Evolutionary conservation across 2,888 invertebrate genomes (phyloP).

Genomic region (Hedychridium roseum): DNA sequence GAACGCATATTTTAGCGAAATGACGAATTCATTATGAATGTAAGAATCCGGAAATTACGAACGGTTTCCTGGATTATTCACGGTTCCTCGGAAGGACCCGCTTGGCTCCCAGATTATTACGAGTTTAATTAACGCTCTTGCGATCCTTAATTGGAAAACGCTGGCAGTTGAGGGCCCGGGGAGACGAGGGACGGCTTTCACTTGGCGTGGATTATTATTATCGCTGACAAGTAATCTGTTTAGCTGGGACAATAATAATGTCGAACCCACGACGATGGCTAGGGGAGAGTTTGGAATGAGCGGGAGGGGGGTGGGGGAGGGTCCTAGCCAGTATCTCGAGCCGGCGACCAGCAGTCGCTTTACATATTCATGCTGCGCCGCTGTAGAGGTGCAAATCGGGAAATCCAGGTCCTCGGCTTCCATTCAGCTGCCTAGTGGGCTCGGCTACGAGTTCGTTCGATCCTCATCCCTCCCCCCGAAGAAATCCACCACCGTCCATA

Average conservation of each 20-base stretch:
- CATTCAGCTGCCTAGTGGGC: too few species aligned
- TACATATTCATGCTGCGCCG: slow-evolving; percentile 49
- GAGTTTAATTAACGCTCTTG: slow-evolving; percentile 12
- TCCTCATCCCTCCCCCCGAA: too few species aligned
- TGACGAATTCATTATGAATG: slow-evolving; percentile 9
- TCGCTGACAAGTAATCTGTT: slow-evolving; percentile 38
- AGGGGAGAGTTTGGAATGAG: background rate
- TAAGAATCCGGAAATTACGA: slow-evolving; percentile 8
- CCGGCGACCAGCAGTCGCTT: slow-evolving; percentile 42
- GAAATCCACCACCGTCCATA: too few species aligned
- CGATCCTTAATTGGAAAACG: slow-evolving; percentile 27
- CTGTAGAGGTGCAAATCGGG: slow-evolving; percentile 38
- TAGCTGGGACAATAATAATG: slow-evolving; percentile 26
- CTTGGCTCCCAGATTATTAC: too few species aligned
- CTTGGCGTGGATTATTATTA: slow-evolving; percentile 28
- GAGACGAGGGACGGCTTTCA: slow-evolving; percentile 7
- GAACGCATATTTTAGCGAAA: too few species aligned
- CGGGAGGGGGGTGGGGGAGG: background rate
- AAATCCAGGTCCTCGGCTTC: slow-evolving; percentile 32
- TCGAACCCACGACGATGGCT: slow-evolving; percentile 14
- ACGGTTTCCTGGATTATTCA: too few species aligned
- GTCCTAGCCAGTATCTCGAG: slow-evolving; percentile 23
- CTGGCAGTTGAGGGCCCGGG: slow-evolving; percentile 7
- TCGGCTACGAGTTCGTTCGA: too few species aligned
- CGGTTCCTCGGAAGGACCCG: too few species aligned